Conservation (phyloP, 2,113 vertebrate genomes). For the Urocitellus parryii region DNA sequence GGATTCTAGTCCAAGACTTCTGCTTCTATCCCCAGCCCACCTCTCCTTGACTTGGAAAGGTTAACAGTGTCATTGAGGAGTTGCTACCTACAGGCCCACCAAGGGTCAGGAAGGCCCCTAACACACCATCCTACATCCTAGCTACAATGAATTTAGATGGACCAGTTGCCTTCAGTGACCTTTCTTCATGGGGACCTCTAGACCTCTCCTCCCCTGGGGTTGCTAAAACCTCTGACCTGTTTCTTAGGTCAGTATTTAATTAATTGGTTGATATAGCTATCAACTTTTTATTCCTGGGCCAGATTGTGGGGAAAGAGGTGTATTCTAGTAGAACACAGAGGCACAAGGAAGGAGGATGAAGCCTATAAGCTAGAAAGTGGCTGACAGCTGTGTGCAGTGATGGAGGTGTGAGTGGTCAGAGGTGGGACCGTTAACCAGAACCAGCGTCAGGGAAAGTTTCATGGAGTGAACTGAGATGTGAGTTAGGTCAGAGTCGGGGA, state of each 20-base stretch:
- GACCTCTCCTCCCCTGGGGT: background rate
- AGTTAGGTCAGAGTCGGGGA: background rate
- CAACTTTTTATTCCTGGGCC: background rate
- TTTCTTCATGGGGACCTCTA: background rate
- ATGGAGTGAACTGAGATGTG: background rate
- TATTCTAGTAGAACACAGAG: background rate
- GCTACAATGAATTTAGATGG: background rate
- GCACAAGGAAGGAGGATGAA: background rate
- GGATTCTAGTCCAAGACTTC: background rate
- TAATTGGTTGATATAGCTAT: background rate
- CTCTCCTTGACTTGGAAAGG: background rate
- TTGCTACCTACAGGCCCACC: background rate
- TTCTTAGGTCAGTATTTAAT: constrained; percentile 5
- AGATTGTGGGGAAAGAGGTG: background rate
- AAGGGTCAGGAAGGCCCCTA: background rate
- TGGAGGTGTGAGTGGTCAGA: background rate
- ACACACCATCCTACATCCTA: background rate
- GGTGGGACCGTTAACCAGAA: background rate
- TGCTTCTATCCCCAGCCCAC: background rate
- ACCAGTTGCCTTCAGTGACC: background rate
- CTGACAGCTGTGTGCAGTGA: accelerated
- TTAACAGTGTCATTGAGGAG: background rate
- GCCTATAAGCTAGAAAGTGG: background rate
- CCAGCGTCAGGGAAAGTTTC: background rate
- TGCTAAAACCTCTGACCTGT: background rate